Evolutionary conservation across 2,888 invertebrate species (phyloP), one percentile per base, ranked within the genome.

Genomic region (Drosophila yooni): DNA sequence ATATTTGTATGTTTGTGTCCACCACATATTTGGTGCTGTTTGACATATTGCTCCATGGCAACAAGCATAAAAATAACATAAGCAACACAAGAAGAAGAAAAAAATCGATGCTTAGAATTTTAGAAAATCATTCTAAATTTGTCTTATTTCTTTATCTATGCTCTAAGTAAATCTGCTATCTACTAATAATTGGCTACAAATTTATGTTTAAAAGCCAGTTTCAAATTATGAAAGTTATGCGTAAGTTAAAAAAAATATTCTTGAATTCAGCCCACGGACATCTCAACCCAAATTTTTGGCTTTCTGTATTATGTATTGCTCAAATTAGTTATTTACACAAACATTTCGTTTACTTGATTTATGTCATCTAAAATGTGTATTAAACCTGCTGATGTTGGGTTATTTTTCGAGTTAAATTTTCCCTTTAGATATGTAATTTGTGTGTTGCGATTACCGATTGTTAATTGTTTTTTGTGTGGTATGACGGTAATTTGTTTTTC

Each of bases 21-120:
- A 33, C 29, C 36, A 43, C 46, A 27, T 25, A 59, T 31, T 70
- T 46, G 34, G 21, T 62, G 38, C 25, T 46, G 38, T 63, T 78
- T 53, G 50, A 33, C 60, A 51, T 64, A 43, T 79, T 79, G 64
- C 68, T 79, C 79, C 74, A 76, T 74, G 25, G 74, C 74, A 76
- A 79, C 59, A 74, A 53, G 50, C 15, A 36, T 46, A 21, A 34
- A 68, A 63, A 62, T 64, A 75, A 51, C 43, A 52, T 38, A 59
- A 13, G 46, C 56, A 60, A n/a, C 13, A 40, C 36, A 29, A 64
- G 64, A 64, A 58, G 64, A 61, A 53, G 57, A 63, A 31, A 67
- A 58, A 46, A 40, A 51, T 21, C 38, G 34, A 52, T 61, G 61
- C 60, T 50, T 27, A 53, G 34, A 77, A 48, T 72, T 65, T 78